These are phyloP conservation scores for Pseudonaja textilis DNA, from an alignment of 2,113 vertebrate genomes.

Conservation along the genomic window DNA sequence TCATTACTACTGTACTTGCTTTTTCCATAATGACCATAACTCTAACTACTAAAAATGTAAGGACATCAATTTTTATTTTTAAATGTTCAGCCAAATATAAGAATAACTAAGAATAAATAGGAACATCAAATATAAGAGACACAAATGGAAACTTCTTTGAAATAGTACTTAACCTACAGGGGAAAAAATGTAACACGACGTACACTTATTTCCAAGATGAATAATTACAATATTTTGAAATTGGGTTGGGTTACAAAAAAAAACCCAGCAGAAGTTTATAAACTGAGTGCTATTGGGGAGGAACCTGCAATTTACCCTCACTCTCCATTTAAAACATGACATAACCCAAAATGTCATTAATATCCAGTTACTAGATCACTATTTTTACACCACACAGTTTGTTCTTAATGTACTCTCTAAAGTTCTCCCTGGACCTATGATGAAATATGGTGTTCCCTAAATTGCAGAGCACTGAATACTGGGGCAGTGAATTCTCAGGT, in stretches of 20 bases:
- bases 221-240: not conserved
- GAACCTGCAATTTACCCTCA: conserved; percentile 26
- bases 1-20: not conserved
- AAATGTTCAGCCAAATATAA: not conserved
- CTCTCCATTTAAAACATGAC: conserved; percentile 50
- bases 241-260: not conserved
- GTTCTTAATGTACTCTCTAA: accelerated
- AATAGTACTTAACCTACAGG: not conserved
- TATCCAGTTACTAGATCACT: not conserved
- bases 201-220: not conserved
- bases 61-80: not conserved
- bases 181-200: not conserved
- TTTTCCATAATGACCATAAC: not conserved
- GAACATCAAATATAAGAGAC: not conserved
- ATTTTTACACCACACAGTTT: not conserved
- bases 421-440: not conserved
- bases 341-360: not conserved
- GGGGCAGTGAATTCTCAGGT: not conserved
- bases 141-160: not conserved
- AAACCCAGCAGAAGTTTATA: accelerated
- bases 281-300: not conserved
- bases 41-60: not conserved
- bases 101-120: not conserved
- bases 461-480: accelerated
- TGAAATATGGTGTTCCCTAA: accelerated